Percentiles rank a stretch among this genome's conserved stretches.
These are phyloP conservation scores for Sepiola atlantica DNA, from an alignment of 2,888 invertebrate species.

Conservation along the genomic window DNA sequence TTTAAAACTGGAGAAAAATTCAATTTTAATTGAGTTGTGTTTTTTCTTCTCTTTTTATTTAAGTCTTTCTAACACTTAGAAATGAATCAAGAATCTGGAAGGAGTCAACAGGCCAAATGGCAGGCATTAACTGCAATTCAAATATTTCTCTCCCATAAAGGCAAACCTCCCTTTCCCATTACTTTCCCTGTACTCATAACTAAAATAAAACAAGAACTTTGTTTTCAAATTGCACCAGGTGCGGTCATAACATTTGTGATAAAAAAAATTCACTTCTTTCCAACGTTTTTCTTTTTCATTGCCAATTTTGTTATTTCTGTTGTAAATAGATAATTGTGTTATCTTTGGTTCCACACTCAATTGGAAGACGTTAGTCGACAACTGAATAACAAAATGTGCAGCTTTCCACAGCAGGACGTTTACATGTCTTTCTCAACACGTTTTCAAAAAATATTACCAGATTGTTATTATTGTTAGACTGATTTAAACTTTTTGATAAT, in stretches of 20 bases:
- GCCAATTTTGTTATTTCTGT: neutral
- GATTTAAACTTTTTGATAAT: neutral
- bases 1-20: neutral
- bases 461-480: neutral
- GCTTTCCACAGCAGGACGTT: neutral
- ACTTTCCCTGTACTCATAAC: neutral
- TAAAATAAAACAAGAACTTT: neutral
- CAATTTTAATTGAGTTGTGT: neutral
- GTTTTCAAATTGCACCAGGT: neutral
- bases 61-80: neutral
- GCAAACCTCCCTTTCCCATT: neutral
- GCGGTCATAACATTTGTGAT: slow-evolving; percentile 32
- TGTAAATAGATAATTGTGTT: slow-evolving; percentile 14
- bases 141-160: neutral
- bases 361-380: neutral
- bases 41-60: neutral
- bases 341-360: neutral
- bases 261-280: neutral
- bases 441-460: neutral
- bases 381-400: neutral
- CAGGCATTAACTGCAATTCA: neutral
- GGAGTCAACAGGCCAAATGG: neutral
- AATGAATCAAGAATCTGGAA: neutral
- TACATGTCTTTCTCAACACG: neutral
- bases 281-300: neutral